Conservation (phyloP, 2,888 invertebrate species). For the Prenolepis imparis region DNA sequence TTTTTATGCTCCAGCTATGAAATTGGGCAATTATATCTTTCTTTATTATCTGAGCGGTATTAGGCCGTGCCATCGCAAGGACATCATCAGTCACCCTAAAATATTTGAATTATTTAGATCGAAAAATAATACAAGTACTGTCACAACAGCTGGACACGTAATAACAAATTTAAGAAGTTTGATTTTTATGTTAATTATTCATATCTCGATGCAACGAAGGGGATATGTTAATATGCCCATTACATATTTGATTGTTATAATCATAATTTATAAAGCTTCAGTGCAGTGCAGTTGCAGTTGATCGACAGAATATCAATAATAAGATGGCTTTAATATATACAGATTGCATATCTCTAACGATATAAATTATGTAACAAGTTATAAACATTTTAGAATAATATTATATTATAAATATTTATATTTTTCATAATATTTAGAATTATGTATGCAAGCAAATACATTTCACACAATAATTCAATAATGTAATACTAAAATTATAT, state of each 20-base stretch:
- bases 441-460: not conserved
- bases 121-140: not conserved
- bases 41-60: slow-evolving; percentile 91
- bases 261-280: slow-evolving; percentile 2
- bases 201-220: not conserved
- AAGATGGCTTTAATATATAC: not conserved
- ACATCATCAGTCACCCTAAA: slow-evolving; percentile 95
- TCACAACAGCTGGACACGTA: not conserved
- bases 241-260: not conserved
- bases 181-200: slow-evolving; percentile 3
- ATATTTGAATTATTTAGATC: slow-evolving; percentile 26
- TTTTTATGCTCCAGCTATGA: slow-evolving; percentile 92
- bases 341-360: not conserved
- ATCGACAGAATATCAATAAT: slow-evolving; percentile 40
- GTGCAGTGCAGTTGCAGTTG: not conserved
- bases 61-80: slow-evolving; percentile 95
- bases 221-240: not conserved
- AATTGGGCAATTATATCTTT: slow-evolving; percentile 93
- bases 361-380: slow-evolving; percentile 8
- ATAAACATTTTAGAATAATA: slow-evolving; percentile 7
- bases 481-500: not conserved
- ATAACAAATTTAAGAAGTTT: slow-evolving; percentile 26
- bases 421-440: not conserved
- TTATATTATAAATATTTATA: slow-evolving; percentile 11
- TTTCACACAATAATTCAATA: not conserved